phyloP scores from a whole-genome alignment of 2,888 invertebrate genomes.

The Himalopsyche anomala region DNA sequence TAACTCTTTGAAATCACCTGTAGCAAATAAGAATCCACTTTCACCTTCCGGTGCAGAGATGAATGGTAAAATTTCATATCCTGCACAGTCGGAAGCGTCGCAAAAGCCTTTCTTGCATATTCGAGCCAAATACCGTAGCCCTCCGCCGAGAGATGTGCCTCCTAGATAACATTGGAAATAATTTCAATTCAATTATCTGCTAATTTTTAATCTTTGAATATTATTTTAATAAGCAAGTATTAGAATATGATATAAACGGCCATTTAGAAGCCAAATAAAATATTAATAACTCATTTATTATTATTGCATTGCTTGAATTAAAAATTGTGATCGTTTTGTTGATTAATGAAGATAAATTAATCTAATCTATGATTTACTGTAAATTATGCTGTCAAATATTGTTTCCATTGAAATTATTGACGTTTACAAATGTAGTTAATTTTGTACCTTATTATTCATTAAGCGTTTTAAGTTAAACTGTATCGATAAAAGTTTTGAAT shows the following conservation, averaged over 20 bases:
- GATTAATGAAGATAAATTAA: too few species aligned
- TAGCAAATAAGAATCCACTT: slow-evolving; percentile 65
- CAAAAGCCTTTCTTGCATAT: slow-evolving; percentile 82
- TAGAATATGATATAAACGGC: slow-evolving; percentile 18
- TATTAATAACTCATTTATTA: neutral
- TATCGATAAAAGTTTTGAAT: neutral
- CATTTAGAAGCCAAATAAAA: neutral
- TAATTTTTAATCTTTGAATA: slow-evolving; percentile 37
- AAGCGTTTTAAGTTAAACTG: slow-evolving; percentile 16
- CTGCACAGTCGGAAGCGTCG: slow-evolving; percentile 70
- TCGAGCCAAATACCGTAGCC: slow-evolving; percentile 84
- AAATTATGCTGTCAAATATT: slow-evolving; percentile 14
- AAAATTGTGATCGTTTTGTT: too few species aligned
- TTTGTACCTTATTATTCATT: slow-evolving; percentile 39
- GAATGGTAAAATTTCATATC: slow-evolving; percentile 73
- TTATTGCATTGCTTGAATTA: slow-evolving; percentile 15
- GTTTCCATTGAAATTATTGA: slow-evolving; percentile 23
- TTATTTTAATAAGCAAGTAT: slow-evolving; percentile 3
- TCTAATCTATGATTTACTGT: neutral
- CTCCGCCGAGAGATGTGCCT: slow-evolving; percentile 80
- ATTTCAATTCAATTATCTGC: neutral
- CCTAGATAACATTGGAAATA: slow-evolving; percentile 72
- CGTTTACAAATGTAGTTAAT: slow-evolving; percentile 16
- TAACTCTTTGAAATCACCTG: slow-evolving; percentile 50
- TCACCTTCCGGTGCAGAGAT: slow-evolving; percentile 76